Evolutionary conservation across 2,888 invertebrate species (phyloP), one percentile per base, ranked within the genome.

Genomic region (Selenia dentaria): DNA sequence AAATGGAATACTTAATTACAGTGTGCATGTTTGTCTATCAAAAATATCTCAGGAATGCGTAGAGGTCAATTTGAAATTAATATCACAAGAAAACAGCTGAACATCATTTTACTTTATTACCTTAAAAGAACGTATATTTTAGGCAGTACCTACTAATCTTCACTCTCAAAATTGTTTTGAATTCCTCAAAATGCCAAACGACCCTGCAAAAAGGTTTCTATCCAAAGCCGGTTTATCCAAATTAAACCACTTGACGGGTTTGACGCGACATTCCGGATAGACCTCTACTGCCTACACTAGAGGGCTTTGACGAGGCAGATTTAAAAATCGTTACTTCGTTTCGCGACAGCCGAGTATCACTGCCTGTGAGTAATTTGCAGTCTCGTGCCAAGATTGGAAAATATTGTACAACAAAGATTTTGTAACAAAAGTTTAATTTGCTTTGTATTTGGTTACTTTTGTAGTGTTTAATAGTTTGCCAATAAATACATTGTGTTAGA

Each of bases 171-270:
- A 22, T 22, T 22, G 9, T 32, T 13, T 22, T n/a, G 20, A 40
- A 46, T 40, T 20, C 31, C 26, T 31, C 6, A 27, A 32, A 46
- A 32, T 31, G 10, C 24, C 16, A 12, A 14, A n/a, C 1, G 10
- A 22, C 31, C 27, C 33, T 24, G 6, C 46, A 42, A 48, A 48
- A 48, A 48, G 47, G 41, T 29, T 48, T 41, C 11, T 8, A 33
- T 41, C 16, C 25, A 42, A 48, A 48, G 33, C 35, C 13, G 20
- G 20, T 31, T 31, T 27, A 40, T 41, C 41, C 47, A 35, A 35
- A 46, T 36, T 47, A 33, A 47, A 47, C 37, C 41, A 48, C 41
- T 48, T 22, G 47, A 38, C 41, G 41, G 28, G 47, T 38, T 47
- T 48, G 47, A 48, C 41, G 41, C 18, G 25, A 47, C 32, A 48